Evolutionary conservation across 2,888 invertebrate species (phyloP).

Genomic region (Siphlonurus alternatus): DNA sequence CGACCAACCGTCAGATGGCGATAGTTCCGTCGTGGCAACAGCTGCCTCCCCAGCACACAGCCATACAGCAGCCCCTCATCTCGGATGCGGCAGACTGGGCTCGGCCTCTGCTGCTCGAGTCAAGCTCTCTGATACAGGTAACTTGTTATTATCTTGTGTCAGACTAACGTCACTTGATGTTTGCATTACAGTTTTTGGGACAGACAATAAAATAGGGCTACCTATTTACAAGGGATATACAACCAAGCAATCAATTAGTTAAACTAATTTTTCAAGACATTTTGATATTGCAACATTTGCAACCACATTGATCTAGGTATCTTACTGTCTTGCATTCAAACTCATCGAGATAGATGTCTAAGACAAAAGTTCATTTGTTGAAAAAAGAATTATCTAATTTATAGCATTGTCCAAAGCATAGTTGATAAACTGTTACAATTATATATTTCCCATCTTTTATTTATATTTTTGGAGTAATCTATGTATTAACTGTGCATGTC

Average conservation of each 20-base stretch:
- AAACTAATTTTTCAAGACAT: too few relatives aligned
- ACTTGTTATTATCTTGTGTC: constrained; percentile 13
- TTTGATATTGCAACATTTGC: too few relatives aligned
- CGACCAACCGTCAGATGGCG: constrained; percentile 57
- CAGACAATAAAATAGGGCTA: neutral
- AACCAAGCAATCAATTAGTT: too few relatives aligned
- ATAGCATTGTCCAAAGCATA: too few relatives aligned
- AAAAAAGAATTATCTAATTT: too few relatives aligned
- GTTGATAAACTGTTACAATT: neutral
- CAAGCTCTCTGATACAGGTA: constrained; percentile 53
- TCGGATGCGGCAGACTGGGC: constrained; percentile 50
- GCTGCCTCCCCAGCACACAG: constrained; percentile 42
- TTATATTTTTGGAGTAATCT: too few relatives aligned
- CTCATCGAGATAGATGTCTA: too few relatives aligned
- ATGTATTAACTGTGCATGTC: too few relatives aligned
- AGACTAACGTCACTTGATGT: neutral
- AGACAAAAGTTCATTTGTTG: too few relatives aligned
- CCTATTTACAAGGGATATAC: neutral
- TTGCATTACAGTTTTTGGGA: neutral
- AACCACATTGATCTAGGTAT: too few relatives aligned
- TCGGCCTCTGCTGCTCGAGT: constrained; percentile 59
- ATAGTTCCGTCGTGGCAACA: constrained; percentile 75
- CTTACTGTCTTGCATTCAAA: too few relatives aligned
- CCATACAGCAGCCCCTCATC: constrained; percentile 41
- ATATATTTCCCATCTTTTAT: neutral